Percentiles rank a stretch among this genome's conserved stretches.
phyloP scores from a whole-genome alignment of 2,797 vertebrate genomes.

The Cynopterus sphinx region DNA sequence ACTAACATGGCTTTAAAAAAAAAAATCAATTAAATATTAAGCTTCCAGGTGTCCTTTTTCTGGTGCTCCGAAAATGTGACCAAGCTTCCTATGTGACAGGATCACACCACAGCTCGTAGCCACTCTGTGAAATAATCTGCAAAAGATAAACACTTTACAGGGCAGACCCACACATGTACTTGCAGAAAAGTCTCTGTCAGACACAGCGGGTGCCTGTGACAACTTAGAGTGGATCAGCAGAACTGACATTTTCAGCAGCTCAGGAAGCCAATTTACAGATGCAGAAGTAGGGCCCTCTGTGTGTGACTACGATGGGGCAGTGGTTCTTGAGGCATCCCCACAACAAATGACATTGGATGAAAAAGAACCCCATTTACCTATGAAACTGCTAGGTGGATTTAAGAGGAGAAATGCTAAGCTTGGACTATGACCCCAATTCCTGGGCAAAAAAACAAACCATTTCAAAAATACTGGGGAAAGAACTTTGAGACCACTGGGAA shows the following conservation, averaged over 20 bases:
- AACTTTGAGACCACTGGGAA: background rate
- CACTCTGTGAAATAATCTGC: conserved; percentile 65
- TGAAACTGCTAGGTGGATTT: background rate
- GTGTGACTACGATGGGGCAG: background rate
- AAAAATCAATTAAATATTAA: background rate
- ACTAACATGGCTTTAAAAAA: background rate
- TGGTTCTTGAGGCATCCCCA: background rate
- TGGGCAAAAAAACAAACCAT: background rate
- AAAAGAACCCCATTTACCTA: background rate
- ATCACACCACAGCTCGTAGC: conserved; percentile 71
- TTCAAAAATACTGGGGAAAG: background rate
- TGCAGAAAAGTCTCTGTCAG: conserved; percentile 73
- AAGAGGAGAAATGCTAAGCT: background rate
- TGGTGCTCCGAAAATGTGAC: background rate
- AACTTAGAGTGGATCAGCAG: background rate
- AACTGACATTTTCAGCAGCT: background rate
- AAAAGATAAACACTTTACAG: conserved; percentile 54
- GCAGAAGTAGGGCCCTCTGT: background rate
- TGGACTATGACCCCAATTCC: background rate
- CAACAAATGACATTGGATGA: background rate
- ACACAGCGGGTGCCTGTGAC: conserved; percentile 46
- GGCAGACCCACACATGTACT: conserved; percentile 13
- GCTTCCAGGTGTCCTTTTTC: background rate
- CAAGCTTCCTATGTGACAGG: conserved; percentile 54
- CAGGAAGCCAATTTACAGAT: background rate